A percentile compares a stretch with the other conserved stretches of the same genome.
These are phyloP conservation scores for Pecten maximus DNA, from an alignment of 2,888 invertebrate genomes.

Conservation along the genomic window DNA sequence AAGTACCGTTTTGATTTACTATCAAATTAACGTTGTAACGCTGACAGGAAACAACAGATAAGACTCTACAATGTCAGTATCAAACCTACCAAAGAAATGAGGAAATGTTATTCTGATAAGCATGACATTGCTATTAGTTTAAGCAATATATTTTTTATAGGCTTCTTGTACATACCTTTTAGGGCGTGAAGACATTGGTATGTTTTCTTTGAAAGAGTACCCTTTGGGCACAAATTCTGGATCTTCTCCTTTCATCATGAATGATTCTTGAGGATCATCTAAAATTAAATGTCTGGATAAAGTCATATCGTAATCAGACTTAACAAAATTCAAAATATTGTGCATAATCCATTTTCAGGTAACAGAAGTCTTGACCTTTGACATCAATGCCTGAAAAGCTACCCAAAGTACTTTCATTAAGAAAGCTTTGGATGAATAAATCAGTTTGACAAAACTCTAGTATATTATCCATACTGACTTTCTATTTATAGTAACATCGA, in stretches of 20 bases:
- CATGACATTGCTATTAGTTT: not conserved
- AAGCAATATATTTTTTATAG: not conserved
- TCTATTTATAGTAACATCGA: no score
- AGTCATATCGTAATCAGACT: no score
- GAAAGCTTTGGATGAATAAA: no score
- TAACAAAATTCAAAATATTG: no score
- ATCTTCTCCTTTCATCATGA: conserved; percentile 60
- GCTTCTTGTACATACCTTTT: not conserved
- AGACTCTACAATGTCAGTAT: not conserved
- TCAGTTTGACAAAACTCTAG: no score
- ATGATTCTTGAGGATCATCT: conserved; percentile 31
- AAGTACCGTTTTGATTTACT: not conserved
- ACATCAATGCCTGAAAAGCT: no score
- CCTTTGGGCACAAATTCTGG: conserved; percentile 55
- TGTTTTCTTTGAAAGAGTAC: not conserved
- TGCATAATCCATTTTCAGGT: no score
- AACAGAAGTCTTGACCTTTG: no score
- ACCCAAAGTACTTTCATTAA: no score
- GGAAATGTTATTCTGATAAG: not conserved
- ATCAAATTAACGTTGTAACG: not conserved
- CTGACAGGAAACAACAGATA: not conserved
- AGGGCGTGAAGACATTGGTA: conserved; percentile 13
- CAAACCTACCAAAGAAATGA: not conserved
- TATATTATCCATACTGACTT: no score
- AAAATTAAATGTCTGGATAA: not conserved